Evolutionary conservation across 1,140 invertebrate genomes (phyloP).

Genomic region (Oedothorax gibbosus): DNA sequence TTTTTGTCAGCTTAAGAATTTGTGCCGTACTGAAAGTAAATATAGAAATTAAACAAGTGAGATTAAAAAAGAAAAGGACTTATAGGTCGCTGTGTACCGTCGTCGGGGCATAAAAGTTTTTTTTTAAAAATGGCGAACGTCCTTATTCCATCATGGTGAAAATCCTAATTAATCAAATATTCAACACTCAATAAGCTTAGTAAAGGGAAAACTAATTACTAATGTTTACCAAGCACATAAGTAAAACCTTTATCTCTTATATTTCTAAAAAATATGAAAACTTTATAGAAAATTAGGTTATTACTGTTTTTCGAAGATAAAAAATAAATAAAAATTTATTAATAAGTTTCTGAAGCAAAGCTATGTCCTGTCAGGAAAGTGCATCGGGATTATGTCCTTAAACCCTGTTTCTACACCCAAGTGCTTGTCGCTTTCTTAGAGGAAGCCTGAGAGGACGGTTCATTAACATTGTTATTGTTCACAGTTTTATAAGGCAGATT

Average conservation of each 20-base stretch:
- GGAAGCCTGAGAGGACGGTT: background rate
- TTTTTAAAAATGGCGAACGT: no score
- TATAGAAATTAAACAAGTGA: no score
- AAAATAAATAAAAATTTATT: background rate
- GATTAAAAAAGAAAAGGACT: no score
- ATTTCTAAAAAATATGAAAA: constrained; percentile 2
- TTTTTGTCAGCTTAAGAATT: no score
- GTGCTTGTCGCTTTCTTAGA: constrained; percentile 40
- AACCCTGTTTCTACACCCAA: constrained; percentile 39
- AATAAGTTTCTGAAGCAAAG: background rate
- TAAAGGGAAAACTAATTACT: no score
- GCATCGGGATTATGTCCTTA: background rate
- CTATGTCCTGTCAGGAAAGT: no score
- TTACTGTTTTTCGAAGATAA: background rate
- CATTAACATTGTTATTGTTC: background rate
- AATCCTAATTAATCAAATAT: no score
- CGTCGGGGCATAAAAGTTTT: no score
- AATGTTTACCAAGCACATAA: background rate
- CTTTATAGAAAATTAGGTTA: background rate
- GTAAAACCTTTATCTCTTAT: background rate
- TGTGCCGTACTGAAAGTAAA: no score
- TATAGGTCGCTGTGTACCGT: no score
- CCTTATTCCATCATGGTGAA: no score
- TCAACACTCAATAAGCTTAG: no score
- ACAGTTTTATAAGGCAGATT: background rate